Base-by-base conservation (phyloP, 2,888 invertebrate species). In the Therioaphis trifolii region DNA sequence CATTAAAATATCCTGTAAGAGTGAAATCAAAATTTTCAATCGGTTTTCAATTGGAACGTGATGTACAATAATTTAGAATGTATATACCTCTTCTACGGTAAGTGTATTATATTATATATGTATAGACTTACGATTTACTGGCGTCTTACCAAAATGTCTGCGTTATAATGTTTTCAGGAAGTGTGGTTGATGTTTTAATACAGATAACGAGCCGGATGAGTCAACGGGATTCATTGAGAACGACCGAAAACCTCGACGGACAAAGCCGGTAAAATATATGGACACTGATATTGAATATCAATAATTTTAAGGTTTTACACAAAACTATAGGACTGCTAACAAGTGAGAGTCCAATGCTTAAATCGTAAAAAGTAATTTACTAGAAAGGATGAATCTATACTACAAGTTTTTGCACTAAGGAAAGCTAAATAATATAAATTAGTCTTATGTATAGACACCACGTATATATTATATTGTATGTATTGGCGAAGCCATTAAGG, bases 321-420 rank as follows among this genome's bases (percentile, higher is more conserved):
- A 15, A 46, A 29, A 63, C 27, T 49, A 5, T 43, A 24, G n/a
- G 14, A 46, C 14, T 12, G 69, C 24, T 5, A 18, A 43, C 43
- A n/a, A 68, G 40, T 4, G 40, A 24, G 55, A 43, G 63, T 18
- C 29, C 29, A 43, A 27, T 61, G 58, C 75, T 27, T n/a, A 75
- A 24, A 49, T 29, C 29, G 63, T 63, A 66, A 77, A 77, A 77
- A 29, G 63, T 77, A 66, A 63, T 77, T 63, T 77, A 35, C n/a
- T 66, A 35, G 66, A 77, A 66, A 77, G 63, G 29, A 49, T 29
- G 15, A 66, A 49, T 35, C 24, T 21, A 77, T 49, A 63, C 21
- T 77, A 77, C 77, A 77, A 63, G 77, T 66, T 77, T 77, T 77
- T 77, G 77, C 77, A 77, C 77, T 77, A 77, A 35, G 66, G 29